Percentiles rank a stretch among this genome's conserved stretches.
phyloP scores from a whole-genome alignment of 1,140 invertebrate species.

The Drosophila eugracilis region DNA sequence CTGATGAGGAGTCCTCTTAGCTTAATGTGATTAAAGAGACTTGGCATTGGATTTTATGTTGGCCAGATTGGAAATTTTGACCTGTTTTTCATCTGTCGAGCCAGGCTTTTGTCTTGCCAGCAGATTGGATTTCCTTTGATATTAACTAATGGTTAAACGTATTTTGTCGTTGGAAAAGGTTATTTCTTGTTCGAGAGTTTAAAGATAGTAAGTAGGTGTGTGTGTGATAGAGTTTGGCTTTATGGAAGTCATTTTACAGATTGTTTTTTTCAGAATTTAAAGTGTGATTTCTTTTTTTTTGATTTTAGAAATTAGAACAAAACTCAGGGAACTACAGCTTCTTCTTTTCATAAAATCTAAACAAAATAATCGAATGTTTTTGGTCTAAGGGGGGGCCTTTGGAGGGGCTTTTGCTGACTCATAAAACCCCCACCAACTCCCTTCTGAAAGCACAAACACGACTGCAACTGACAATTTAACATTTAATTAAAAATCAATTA shows the following conservation, averaged over 20 bases:
- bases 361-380: constrained; percentile 16
- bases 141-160: background rate
- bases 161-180: background rate
- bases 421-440: constrained; percentile 23
- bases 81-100: constrained; percentile 19
- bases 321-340: background rate
- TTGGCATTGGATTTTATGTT: constrained; percentile 36
- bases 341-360: background rate
- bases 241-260: too few species aligned
- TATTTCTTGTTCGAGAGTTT: background rate
- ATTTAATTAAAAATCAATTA: constrained; percentile 83
- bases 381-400: too few species aligned
- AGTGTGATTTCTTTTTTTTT: background rate
- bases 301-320: background rate
- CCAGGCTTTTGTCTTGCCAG: constrained; percentile 1
- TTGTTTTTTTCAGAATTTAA: too few species aligned
- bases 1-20: constrained; percentile 39
- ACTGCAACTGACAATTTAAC: constrained; percentile 77
- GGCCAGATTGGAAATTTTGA: constrained; percentile 44
- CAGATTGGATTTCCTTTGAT: background rate
- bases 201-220: too few species aligned
- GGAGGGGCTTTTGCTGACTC: constrained; percentile 8
- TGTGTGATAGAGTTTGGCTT: too few species aligned
- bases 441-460: constrained; percentile 9
- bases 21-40: constrained; percentile 47